These are phyloP conservation scores for Nesidiocoris tenuis DNA, from an alignment of 2,888 invertebrate species.

Conservation along the genomic window DNA sequence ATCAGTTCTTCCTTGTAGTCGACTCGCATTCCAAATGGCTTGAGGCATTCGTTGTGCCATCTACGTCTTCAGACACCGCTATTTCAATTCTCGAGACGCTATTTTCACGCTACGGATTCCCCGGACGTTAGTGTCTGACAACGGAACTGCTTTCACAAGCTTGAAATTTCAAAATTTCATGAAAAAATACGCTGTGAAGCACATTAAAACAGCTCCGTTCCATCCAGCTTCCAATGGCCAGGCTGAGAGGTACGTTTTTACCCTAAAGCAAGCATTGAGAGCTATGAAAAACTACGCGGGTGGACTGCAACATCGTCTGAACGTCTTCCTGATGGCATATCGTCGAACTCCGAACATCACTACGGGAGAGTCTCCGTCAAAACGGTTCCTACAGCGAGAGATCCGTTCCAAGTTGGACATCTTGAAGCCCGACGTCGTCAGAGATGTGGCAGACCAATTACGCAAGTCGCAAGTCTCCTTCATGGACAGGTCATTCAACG, in stretches of 20 bases:
- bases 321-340: conserved; percentile 10
- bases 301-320: conserved; percentile 7
- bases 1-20: conserved; percentile 11
- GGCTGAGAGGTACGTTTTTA: conserved; percentile 11
- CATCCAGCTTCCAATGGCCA: conserved; percentile 38
- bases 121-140: conserved; percentile 20
- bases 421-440: conserved; percentile 5
- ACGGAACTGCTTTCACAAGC: conserved; percentile 21
- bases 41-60: conserved; percentile 10
- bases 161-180: conserved; percentile 7
- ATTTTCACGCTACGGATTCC: conserved; percentile 29
- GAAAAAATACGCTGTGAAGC: background rate
- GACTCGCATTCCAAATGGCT: conserved; percentile 17
- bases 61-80: conserved; percentile 8
- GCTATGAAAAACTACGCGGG: conserved; percentile 14
- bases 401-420: conserved; percentile 4
- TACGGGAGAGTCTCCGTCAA: conserved; percentile 21
- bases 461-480: conserved; percentile 3
- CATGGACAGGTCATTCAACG: background rate
- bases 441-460: conserved; percentile 12
- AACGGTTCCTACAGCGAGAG: conserved; percentile 8
- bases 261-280: conserved; percentile 4
- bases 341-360: conserved; percentile 17
- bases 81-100: conserved; percentile 10
- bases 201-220: conserved; percentile 26